Percentiles rank a stretch among this genome's conserved stretches.
Conservation (phyloP, 2,797 vertebrate genomes). For the Yasuhikotakia modesta region DNA sequence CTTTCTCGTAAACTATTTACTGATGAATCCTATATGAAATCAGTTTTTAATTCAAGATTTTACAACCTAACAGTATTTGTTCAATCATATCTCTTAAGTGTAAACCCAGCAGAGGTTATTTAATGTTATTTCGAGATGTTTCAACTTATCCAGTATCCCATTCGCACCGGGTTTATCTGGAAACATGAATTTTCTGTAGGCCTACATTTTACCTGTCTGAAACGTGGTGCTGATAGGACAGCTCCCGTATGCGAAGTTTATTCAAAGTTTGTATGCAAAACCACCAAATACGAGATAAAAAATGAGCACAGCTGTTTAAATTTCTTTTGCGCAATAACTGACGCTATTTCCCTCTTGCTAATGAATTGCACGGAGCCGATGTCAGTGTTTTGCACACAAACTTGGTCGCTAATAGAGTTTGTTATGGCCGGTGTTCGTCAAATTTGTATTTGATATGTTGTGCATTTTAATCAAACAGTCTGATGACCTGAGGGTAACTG, state of each 20-base stretch:
- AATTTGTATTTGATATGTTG: slow-evolving; percentile 12
- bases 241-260: slow-evolving; percentile 69
- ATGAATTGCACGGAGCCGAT: not conserved
- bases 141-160: slow-evolving; percentile 9
- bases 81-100: not conserved
- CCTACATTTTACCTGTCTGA: not conserved
- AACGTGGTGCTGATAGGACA: slow-evolving; percentile 76
- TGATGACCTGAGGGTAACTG: slow-evolving; percentile 16
- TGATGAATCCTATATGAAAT: not conserved
- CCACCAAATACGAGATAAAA: not conserved
- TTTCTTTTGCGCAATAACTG: not conserved
- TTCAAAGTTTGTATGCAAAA: slow-evolving; percentile 51
- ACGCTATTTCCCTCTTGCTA: not conserved
- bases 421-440: not conserved
- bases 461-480: not conserved
- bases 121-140: slow-evolving; percentile 6
- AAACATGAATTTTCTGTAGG: not conserved
- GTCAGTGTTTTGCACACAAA: not conserved
- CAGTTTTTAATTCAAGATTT: slow-evolving; percentile 9
- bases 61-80: not conserved
- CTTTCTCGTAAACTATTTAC: not conserved
- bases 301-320: not conserved
- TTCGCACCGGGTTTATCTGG: not conserved
- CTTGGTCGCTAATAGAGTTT: not conserved
- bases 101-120: not conserved